Base-by-base conservation (phyloP, 2,888 invertebrate genomes). In the Abscondita cerata region DNA sequence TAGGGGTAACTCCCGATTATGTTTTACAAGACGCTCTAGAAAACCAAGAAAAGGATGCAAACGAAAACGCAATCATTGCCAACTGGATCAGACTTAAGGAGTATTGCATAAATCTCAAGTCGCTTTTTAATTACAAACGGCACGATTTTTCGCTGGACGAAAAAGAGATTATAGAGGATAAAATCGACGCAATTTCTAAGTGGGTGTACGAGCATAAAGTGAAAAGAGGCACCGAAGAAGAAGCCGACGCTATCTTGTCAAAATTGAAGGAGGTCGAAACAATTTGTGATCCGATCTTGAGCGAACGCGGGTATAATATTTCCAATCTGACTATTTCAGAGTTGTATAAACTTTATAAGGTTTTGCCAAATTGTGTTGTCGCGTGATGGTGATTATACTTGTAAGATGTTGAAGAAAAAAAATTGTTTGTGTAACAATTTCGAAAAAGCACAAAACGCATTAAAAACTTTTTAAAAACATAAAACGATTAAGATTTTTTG, bases 261-360 rank as follows among this genome's bases (percentile, higher is more conserved):
- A 52, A 52, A 36, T 11, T 15, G 11, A 16, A 36, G 6, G 40
- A 46, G 11, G 34, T 59, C 1, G 18, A 36, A 44, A 1, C 8
- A 9, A 13, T 52, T 11, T 59, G 59, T 25, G 52, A 59, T 19
- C 59, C 59, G 13, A 59, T 59, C 12, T 12, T 52, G 1, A 46
- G 52, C 1, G 19, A 59, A 31, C 20, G 44, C 36, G 47, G 52
- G 1, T 44, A 46, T 16, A 47, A 46, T 12, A n/a, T 38, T 19
- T n/a, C 19, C 18, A 16, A 55, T 47, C 31, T 55, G 46, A 8
- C 6, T n/a, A 48, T 48, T 12, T 38, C 33, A 1, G 55, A 55
- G 15, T 55, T 47, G 36, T 19, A 54, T 8, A 46, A 54, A 19
- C 8, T 41, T 25, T 46, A 18, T 20, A 9, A 46, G 5, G 11